phyloP scores from a whole-genome alignment of 2,113 vertebrate species.

The Neomonachus schauinslandi region DNA sequence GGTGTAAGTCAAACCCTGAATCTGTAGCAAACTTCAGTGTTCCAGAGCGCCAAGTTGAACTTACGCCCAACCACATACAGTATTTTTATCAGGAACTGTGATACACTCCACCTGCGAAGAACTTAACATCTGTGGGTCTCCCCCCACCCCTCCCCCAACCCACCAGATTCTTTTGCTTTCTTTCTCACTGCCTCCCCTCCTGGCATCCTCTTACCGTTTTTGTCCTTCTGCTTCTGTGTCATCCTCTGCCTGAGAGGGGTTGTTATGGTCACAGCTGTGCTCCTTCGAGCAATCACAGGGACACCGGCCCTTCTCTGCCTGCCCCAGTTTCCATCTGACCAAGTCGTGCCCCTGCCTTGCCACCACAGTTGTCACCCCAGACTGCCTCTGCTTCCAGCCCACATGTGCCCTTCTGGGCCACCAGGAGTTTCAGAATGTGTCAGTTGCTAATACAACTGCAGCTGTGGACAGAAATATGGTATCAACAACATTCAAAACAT shows the following conservation, averaged over 20 bases:
- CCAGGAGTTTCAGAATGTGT: slow-evolving; percentile 54
- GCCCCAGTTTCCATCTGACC: slow-evolving; percentile 46
- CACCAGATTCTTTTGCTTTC: background rate
- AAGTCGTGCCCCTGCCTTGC: background rate
- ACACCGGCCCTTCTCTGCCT: background rate
- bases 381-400: background rate
- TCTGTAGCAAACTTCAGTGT: slow-evolving; percentile 66
- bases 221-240: slow-evolving; percentile 6
- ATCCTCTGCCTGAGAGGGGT: background rate
- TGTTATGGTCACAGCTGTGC: slow-evolving; percentile 53
- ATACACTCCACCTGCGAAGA: slow-evolving; percentile 62
- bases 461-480: slow-evolving; percentile 23
- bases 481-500: background rate
- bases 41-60: slow-evolving; percentile 69
- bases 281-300: slow-evolving; percentile 51
- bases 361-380: background rate
- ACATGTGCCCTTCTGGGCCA: slow-evolving; percentile 8
- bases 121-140: slow-evolving; percentile 59
- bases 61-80: slow-evolving; percentile 53
- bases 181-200: slow-evolving; percentile 22
- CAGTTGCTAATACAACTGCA: slow-evolving; percentile 43
- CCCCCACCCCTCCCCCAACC: background rate
- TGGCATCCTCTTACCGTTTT: background rate
- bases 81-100: slow-evolving; percentile 73
- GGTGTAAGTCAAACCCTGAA: slow-evolving; percentile 67